Evolutionary conservation across 1,140 invertebrate species (phyloP).

Genomic region (Panagrolaimus sp.): DNA sequence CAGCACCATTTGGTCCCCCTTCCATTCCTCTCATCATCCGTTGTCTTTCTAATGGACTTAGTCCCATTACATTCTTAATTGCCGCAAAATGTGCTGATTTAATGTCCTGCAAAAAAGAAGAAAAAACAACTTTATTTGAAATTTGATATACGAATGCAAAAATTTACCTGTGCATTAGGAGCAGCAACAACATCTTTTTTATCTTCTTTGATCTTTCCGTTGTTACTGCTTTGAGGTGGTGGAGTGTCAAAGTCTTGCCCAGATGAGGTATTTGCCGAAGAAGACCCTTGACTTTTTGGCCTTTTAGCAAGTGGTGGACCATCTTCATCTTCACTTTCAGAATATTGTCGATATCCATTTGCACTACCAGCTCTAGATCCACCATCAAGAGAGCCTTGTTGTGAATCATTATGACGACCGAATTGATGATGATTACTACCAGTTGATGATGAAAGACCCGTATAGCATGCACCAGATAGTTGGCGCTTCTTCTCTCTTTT

Average conservation of each 20-base stretch:
- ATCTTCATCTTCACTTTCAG: slow-evolving; percentile 7
- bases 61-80: slow-evolving; percentile 8
- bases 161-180: neutral
- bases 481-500: slow-evolving; percentile 52
- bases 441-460: neutral
- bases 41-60: neutral
- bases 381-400: slow-evolving; percentile 10
- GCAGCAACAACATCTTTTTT: neutral
- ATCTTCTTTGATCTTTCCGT: slow-evolving; percentile 2
- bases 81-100: neutral
- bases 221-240: neutral
- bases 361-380: slow-evolving; percentile 11
- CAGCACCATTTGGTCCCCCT: neutral
- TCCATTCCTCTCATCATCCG: neutral
- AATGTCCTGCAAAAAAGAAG: slow-evolving; percentile 1
- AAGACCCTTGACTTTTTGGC: slow-evolving; percentile 17
- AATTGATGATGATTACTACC: slow-evolving; percentile 15
- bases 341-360: slow-evolving; percentile 13
- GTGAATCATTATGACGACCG: neutral
- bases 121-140: slow-evolving; percentile 3
- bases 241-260: slow-evolving; percentile 7
- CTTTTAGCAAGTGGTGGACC: slow-evolving; percentile 12
- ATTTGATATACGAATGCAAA: neutral
- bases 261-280: slow-evolving; percentile 1
- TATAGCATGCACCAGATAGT: slow-evolving; percentile 18